A percentile compares a stretch with the other conserved stretches of the same genome.
These are phyloP conservation scores for Muscina levida DNA, from an alignment of 2,888 invertebrate species.

Conservation along the genomic window DNA sequence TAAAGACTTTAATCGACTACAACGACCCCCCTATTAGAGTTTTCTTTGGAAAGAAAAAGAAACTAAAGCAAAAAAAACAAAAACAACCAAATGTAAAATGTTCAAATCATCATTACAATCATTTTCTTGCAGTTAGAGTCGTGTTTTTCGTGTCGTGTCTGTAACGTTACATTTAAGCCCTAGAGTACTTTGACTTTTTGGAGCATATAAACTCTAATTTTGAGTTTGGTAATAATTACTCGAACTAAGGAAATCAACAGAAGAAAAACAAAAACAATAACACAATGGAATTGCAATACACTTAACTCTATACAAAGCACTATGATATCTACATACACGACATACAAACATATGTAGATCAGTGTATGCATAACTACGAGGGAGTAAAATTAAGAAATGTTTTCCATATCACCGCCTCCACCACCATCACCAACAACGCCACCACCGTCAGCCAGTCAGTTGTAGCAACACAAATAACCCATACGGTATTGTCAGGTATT, in stretches of 20 bases:
- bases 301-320: conserved; percentile 30
- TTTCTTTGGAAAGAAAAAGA: background rate
- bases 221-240: conserved; percentile 58
- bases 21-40: conserved; percentile 20
- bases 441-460: background rate
- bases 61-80: background rate
- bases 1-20: conserved; percentile 48
- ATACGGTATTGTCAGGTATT: background rate
- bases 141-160: conserved; percentile 28
- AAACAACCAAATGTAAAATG: conserved; percentile 45
- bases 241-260: conserved; percentile 39
- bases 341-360: too few species aligned
- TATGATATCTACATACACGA: background rate
- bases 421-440: too few species aligned
- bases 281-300: background rate
- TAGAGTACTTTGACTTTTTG: conserved; percentile 55
- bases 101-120: conserved; percentile 52
- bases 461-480: too few species aligned
- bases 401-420: conserved; percentile 39
- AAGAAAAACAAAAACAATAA: background rate
- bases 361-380: conserved; percentile 19
- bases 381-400: conserved; percentile 56
- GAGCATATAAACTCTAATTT: conserved; percentile 64
- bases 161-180: conserved; percentile 17
- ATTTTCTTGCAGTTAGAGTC: conserved; percentile 19